Evolutionary conservation across 2,888 invertebrate genomes (phyloP).

Genomic region (Caenorhabditis drosophilae): DNA sequence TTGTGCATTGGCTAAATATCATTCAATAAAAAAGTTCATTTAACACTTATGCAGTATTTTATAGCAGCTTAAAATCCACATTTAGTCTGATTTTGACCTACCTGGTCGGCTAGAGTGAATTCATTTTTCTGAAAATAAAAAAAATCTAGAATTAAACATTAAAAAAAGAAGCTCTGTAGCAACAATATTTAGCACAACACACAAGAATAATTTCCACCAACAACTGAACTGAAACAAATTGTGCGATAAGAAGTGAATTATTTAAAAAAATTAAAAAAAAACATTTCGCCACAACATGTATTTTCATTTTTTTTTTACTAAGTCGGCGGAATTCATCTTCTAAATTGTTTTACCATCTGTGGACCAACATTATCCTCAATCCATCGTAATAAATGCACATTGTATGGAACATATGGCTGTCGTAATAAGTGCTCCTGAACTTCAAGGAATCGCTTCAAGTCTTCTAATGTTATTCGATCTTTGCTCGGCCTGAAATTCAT

Average conservation of each 20-base stretch:
- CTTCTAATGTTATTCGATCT: conserved; percentile 69
- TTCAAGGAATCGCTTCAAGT: conserved; percentile 68
- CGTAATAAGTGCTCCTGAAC: conserved; percentile 66
- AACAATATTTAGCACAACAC: too few species aligned
- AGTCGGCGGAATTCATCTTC: background rate
- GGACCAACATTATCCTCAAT: conserved; percentile 66
- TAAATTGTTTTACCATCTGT: conserved; percentile 39
- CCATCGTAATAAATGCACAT: conserved; percentile 68
- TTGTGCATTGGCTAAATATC: background rate
- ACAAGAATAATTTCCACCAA: too few species aligned
- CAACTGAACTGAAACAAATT: background rate
- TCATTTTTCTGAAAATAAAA: conserved; percentile 36
- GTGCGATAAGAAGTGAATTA: conserved; percentile 1
- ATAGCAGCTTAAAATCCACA: background rate
- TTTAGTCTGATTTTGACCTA: conserved; percentile 11
- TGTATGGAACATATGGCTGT: conserved; percentile 68
- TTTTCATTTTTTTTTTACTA: background rate
- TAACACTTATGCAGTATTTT: background rate
- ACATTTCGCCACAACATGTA: conserved; percentile 1
- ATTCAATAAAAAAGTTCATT: background rate
- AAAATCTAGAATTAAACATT: background rate
- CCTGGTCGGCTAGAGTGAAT: conserved; percentile 36
- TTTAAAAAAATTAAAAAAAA: background rate
- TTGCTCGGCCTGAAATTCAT: conserved; percentile 57
- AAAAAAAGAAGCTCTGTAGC: conserved; percentile 1